Base-by-base conservation (phyloP, 2,113 vertebrate genomes). In the Hemiprocne comata region DNA sequence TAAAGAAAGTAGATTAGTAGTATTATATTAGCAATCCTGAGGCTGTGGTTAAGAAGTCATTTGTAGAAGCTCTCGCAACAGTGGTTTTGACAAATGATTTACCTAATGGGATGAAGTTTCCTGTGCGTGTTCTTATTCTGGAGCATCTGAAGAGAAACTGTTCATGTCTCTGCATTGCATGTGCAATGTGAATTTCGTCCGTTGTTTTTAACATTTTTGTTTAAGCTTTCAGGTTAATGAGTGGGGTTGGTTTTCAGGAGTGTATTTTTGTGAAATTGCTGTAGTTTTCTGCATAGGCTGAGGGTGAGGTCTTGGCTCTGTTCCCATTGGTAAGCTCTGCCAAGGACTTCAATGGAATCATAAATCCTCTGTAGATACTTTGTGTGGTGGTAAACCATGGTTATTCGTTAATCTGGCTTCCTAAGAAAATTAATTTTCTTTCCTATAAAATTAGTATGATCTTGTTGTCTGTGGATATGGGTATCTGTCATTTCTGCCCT, bases 21-120 rank as follows among this genome's bases (percentile, higher is more conserved):
- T 40, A 31, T 48, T 81, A 8, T 8, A 16, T 57, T 72, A 73
- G 42, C 31, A 53, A 14, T 86, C 55, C 11, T 60, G 40, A 40
- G 21, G 6, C 25, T 92, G 73, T 50, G 33, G 38, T 92, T 95
- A 65, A 78, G 51, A 24, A 33, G 26, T 34, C 58, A 46, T 92
- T 90, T 85, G 33, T 84, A 65, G 70, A 89, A 89, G 57, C 36
- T 79, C 61, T 89, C 0, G 0, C 23, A 69, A 62, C 9, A 51
- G 33, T 70, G 44, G 10, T 71, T 95, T 87, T 78, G 71, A 78
- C 76, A 89, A 89, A 84, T 55, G 2, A 73, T 92, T 92, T 89
- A 79, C 81, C 50, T 73, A 89, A 79, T 51, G 36, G 17, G 53
- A 66, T 58, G 23, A 84, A 86, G 36, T 78, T 94, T 85, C 29